A percentile compares a stretch with the other conserved stretches of the same genome.
Conservation (phyloP, 2,888 invertebrate species). For the Lycaena phlaeas region DNA sequence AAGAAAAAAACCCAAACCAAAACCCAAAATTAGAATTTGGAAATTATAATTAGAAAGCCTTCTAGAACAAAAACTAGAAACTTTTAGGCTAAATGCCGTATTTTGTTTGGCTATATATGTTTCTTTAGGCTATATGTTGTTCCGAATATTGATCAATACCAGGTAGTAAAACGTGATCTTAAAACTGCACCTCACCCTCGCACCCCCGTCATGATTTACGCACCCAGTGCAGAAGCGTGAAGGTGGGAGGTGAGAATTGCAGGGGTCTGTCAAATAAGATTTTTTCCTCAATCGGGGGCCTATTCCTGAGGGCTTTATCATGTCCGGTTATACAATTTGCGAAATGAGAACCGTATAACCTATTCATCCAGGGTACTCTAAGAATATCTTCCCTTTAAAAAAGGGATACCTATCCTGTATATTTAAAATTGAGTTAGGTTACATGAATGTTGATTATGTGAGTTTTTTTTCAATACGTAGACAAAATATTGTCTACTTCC, state of each 20-base stretch:
- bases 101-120: too few relatives aligned
- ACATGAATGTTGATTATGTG: too few relatives aligned
- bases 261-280: slow-evolving; percentile 64
- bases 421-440: too few relatives aligned
- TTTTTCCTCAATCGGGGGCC: slow-evolving; percentile 59
- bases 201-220: slow-evolving; percentile 32
- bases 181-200: slow-evolving; percentile 8
- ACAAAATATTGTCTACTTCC: too few relatives aligned
- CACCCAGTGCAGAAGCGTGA: slow-evolving; percentile 27
- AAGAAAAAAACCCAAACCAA: too few relatives aligned
- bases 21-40: too few relatives aligned
- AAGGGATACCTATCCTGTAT: background rate
- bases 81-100: too few relatives aligned
- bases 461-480: too few relatives aligned
- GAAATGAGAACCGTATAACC: slow-evolving; percentile 26
- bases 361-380: slow-evolving; percentile 17
- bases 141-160: too few relatives aligned
- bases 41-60: too few relatives aligned
- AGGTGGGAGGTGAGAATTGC: slow-evolving; percentile 53
- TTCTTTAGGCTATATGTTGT: too few relatives aligned
- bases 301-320: slow-evolving; percentile 26
- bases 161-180: background rate
- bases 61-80: too few relatives aligned
- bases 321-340: slow-evolving; percentile 56
- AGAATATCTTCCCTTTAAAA: slow-evolving; percentile 1